These are phyloP conservation scores for Dendroctonus ponderosae DNA, from an alignment of 1,140 invertebrate species.

Conservation along the genomic window DNA sequence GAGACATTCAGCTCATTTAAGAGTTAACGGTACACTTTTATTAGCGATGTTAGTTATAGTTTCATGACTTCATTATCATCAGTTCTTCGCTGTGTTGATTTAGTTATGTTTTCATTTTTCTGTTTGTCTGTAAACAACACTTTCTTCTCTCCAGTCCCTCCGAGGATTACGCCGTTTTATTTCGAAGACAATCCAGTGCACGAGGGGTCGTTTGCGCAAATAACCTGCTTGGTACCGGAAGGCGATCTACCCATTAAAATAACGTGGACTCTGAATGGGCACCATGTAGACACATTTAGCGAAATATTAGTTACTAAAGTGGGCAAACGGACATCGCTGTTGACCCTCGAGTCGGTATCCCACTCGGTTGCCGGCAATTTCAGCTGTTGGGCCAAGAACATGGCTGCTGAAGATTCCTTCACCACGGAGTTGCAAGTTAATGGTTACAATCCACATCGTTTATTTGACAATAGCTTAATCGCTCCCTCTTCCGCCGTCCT, in stretches of 20 bases:
- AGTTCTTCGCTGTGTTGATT: slow-evolving; percentile 11
- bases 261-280: slow-evolving; percentile 65
- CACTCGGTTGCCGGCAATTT: slow-evolving; percentile 74
- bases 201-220: slow-evolving; percentile 69
- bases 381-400: slow-evolving; percentile 74
- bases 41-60: slow-evolving; percentile 25
- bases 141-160: slow-evolving; percentile 54
- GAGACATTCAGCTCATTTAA: slow-evolving; percentile 58
- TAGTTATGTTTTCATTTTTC: slow-evolving; percentile 17
- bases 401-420: slow-evolving; percentile 68
- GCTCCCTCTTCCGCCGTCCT: not conserved
- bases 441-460: slow-evolving; percentile 50
- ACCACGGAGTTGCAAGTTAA: slow-evolving; percentile 66
- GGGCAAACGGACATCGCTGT: slow-evolving; percentile 48
- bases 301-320: slow-evolving; percentile 54
- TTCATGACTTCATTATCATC: slow-evolving; percentile 17
- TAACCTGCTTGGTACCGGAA: slow-evolving; percentile 71
- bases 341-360: slow-evolving; percentile 73
- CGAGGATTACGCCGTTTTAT: slow-evolving; percentile 67
- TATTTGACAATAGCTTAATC: slow-evolving; percentile 1
- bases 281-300: slow-evolving; percentile 50
- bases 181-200: slow-evolving; percentile 67
- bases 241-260: slow-evolving; percentile 68
- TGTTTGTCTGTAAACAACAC: slow-evolving; percentile 12
- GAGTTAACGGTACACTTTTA: slow-evolving; percentile 61